Base-by-base conservation (phyloP, 2,113 vertebrate genomes). In the Hyperoodon ampullatus region DNA sequence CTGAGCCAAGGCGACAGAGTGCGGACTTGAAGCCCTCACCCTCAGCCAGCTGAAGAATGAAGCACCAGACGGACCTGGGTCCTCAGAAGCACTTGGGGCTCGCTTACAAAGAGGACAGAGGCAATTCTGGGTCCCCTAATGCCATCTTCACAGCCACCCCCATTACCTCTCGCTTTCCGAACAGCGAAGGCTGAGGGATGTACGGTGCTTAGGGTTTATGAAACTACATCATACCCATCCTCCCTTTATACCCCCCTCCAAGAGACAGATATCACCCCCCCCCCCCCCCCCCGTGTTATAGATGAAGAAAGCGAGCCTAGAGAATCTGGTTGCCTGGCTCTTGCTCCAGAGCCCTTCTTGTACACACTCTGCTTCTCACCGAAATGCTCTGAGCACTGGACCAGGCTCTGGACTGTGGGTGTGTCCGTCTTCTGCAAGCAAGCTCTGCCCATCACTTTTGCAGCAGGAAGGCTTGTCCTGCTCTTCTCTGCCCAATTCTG, bases 231-330 rank as follows among this genome's bases (percentile, higher is more conserved):
- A 50, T 5, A 30, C 28, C 68, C n/a, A 6, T 33, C 55, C 47
- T 7, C 58, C 30, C 74, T 96, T 70, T 65, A 24, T 39, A 71
- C 19, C 6, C 4, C 26, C 6, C 1, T 16, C 53, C 18, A 4
- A 19, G 35, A 90, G 88, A 44, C 1, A n/a, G 81, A 21, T 19
- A 19, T 65, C 26, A 33, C 14, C 19, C 30, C 39, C n/a, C n/a
- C n/a, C n/a, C n/a, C n/a, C n/a, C n/a, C n/a, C n/a, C n/a, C n/a
- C 30, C 21, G 28, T 2, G 6, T 55, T 10, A 55, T 0, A 63
- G 86, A 47, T 1, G n/a, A 50, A 71, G 42, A 55, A 5, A 75
- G 63, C 0, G 1, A 39, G 26, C 39, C 53, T 14, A 35, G 24
- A 50, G 61, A 12, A 39, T 26, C 16, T 6, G n/a, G 70, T 6